Evolutionary conservation across 2,113 vertebrate species (phyloP).

Genomic region (Circaetus cinerascens): DNA sequence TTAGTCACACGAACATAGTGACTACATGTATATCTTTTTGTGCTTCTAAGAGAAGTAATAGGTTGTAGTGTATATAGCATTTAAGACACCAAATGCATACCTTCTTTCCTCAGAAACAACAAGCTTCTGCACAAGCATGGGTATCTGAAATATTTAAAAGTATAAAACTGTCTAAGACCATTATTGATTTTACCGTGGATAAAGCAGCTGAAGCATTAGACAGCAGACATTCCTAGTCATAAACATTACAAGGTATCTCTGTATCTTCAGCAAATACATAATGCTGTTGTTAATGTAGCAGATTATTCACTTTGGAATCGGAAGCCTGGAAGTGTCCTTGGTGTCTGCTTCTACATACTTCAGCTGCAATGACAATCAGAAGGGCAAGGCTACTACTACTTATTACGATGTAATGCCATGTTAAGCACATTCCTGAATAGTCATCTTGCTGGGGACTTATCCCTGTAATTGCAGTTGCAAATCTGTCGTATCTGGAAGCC

Average conservation of each 20-base stretch:
- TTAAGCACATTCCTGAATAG: background rate
- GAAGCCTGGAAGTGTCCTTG: slow-evolving; percentile 32
- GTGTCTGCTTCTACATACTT: background rate
- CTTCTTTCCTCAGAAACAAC: background rate
- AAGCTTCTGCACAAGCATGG: background rate
- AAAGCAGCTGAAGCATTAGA: slow-evolving; percentile 23
- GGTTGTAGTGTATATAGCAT: background rate
- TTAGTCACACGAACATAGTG: background rate
- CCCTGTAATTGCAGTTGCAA: background rate
- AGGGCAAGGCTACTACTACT: background rate
- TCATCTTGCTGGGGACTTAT: background rate
- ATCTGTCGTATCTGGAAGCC: background rate
- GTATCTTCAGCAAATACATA: background rate
- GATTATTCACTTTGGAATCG: background rate
- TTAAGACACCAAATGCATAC: background rate
- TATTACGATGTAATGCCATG: background rate
- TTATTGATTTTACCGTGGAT: slow-evolving; percentile 1
- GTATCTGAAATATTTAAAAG: background rate
- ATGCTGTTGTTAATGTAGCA: background rate
- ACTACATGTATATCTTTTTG: fast-evolving
- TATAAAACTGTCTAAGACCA: background rate
- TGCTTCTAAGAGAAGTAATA: background rate
- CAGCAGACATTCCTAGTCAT: slow-evolving; percentile 15
- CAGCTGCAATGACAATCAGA: background rate
- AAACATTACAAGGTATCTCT: slow-evolving; percentile 28